These are phyloP conservation scores for Drosophila dunni DNA, from an alignment of 1,140 invertebrate species.

Conservation along the genomic window DNA sequence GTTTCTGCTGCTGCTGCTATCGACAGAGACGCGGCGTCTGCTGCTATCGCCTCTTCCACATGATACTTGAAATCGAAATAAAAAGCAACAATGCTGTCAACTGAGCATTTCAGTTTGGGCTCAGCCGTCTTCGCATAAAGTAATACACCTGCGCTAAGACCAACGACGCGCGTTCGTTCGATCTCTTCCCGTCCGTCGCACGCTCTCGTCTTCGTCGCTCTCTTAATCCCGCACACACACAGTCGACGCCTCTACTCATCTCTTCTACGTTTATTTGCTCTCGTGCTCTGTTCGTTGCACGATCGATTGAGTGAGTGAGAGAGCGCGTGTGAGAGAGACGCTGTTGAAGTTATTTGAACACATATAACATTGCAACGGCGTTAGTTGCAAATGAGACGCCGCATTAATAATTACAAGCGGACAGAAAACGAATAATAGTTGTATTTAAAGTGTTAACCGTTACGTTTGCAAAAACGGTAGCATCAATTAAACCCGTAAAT, in stretches of 20 bases:
- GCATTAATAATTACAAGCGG: conserved; percentile 50
- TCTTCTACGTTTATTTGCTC: conserved; percentile 40
- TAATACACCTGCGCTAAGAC: conserved; percentile 57
- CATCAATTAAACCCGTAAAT: conserved; percentile 28
- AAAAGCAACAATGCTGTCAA: conserved; percentile 79
- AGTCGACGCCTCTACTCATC: conserved; percentile 13
- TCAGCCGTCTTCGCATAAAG: conserved; percentile 79
- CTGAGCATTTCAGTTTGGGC: conserved; percentile 76
- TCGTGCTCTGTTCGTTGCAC: conserved; percentile 50
- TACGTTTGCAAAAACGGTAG: conserved; percentile 28
- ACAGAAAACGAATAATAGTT: not conserved
- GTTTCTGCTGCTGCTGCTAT: conserved; percentile 35
- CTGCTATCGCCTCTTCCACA: conserved; percentile 73
- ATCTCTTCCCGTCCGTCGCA: conserved; percentile 15
- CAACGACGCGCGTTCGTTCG: conserved; percentile 16
- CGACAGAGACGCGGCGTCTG: conserved; percentile 37
- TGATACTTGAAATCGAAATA: conserved; percentile 66
- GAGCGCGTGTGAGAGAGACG: not conserved
- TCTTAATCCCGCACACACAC: conserved; percentile 4
- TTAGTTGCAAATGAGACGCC: conserved; percentile 59
- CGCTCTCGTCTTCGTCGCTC: conserved; percentile 17
- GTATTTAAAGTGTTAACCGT: conserved; percentile 1
- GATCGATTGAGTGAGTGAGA: conserved; percentile 29
- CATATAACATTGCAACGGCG: conserved; percentile 55
- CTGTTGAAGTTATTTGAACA: conserved; percentile 54